A percentile compares a stretch with the other conserved stretches of the same genome.
These are phyloP conservation scores for Hiodon tergisus DNA, from an alignment of 2,113 vertebrate species.

Conservation along the genomic window DNA sequence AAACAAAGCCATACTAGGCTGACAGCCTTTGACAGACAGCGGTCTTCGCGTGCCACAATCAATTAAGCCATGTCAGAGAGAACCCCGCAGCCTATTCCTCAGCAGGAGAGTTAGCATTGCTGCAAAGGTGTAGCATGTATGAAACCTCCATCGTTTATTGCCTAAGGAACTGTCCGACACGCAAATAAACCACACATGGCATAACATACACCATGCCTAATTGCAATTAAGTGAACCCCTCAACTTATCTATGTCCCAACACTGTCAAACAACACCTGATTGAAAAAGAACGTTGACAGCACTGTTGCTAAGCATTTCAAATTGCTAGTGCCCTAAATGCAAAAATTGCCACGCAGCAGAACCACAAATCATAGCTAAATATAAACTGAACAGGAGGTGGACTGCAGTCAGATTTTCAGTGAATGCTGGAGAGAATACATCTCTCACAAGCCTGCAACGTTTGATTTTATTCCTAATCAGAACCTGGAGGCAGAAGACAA, in stretches of 20 bases:
- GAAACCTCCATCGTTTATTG: not conserved
- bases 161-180: not conserved
- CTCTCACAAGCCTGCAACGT: not conserved
- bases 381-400: not conserved
- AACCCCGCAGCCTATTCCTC: not conserved
- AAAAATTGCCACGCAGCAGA: no score
- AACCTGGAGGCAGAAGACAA: not conserved
- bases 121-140: not conserved
- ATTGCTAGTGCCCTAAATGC: no score
- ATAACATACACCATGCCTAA: not conserved
- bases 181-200: not conserved
- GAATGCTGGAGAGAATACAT: not conserved
- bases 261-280: not conserved
- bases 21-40: no score
- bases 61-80: no score
- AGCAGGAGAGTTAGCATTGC: not conserved
- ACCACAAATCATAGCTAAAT: no score
- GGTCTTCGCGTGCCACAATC: no score
- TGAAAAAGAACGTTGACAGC: not conserved
- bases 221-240: not conserved
- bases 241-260: not conserved
- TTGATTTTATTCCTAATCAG: not conserved
- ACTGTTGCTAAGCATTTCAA: no score
- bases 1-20: no score
- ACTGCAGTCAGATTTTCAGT: not conserved